Conservation (phyloP, 2,797 vertebrate genomes). For the Distichodus sexfasciatus region DNA sequence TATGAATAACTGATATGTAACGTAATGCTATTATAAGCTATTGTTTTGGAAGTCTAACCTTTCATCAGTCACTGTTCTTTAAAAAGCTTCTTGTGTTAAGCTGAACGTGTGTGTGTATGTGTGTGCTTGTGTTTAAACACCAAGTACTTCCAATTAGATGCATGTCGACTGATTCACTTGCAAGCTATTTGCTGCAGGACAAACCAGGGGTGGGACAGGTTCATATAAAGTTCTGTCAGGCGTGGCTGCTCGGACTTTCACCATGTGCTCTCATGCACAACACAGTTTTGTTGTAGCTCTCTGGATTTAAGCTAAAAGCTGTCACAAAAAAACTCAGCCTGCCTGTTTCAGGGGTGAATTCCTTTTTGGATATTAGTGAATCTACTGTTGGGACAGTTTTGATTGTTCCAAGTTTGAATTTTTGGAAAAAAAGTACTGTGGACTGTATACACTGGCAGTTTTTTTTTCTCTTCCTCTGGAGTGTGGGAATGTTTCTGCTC, state of each 20-base stretch:
- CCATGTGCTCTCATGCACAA: slow-evolving; percentile 43
- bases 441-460: background rate
- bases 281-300: slow-evolving; percentile 36
- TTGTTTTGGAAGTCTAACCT: background rate
- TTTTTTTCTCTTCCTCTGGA: background rate
- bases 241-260: slow-evolving; percentile 63
- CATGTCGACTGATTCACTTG: slow-evolving; percentile 52
- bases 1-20: too few species aligned
- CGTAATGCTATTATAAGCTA: too few species aligned
- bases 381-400: background rate
- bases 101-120: background rate
- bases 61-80: background rate
- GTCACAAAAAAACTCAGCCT: background rate
- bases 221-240: slow-evolving; percentile 58
- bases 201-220: slow-evolving; percentile 62
- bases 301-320: background rate
- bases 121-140: slow-evolving; percentile 51
- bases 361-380: background rate
- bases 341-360: background rate
- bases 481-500: slow-evolving; percentile 75
- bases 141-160: slow-evolving; percentile 42
- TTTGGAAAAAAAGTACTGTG: background rate
- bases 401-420: background rate
- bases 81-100: background rate
- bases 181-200: slow-evolving; percentile 51